Conservation (phyloP, 1,140 invertebrate species). For the Delia radicum region DNA sequence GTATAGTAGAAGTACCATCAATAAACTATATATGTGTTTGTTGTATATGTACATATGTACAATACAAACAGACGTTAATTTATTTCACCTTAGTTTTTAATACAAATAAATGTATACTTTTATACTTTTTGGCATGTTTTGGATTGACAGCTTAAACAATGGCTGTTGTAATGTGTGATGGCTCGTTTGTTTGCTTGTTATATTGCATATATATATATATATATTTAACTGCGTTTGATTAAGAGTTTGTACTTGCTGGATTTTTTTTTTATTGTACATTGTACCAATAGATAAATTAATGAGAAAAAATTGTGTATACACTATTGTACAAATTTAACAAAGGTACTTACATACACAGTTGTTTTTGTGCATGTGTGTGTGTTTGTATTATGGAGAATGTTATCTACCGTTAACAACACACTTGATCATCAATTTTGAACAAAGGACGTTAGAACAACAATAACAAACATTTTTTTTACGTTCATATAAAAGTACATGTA, state of each 20-base stretch:
- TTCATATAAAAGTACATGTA: conserved; percentile 16
- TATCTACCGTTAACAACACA: neutral
- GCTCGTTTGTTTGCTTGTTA: neutral
- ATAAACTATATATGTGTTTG: neutral
- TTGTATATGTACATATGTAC: neutral
- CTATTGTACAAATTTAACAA: no score
- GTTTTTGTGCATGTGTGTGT: neutral
- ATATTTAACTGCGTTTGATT: neutral
- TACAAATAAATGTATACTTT: conserved; percentile 2
- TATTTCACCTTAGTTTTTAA: conserved; percentile 5
- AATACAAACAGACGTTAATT: neutral
- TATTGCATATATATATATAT: no score
- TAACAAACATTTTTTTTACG: neutral
- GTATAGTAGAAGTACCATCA: neutral
- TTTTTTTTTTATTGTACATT: no score
- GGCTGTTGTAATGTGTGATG: neutral
- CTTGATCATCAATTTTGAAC: neutral
- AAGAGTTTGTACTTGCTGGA: neutral
- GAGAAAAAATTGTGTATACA: neutral
- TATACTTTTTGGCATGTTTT: conserved; percentile 4
- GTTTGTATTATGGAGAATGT: neutral
- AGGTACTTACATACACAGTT: neutral
- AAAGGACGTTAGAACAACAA: neutral
- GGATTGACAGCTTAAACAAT: conserved; percentile 1
- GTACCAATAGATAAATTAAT: neutral